Percentiles rank a stretch among this genome's conserved stretches.
These are phyloP conservation scores for Garrulus glandarius DNA, from an alignment of 2,797 vertebrate species.

Conservation along the genomic window DNA sequence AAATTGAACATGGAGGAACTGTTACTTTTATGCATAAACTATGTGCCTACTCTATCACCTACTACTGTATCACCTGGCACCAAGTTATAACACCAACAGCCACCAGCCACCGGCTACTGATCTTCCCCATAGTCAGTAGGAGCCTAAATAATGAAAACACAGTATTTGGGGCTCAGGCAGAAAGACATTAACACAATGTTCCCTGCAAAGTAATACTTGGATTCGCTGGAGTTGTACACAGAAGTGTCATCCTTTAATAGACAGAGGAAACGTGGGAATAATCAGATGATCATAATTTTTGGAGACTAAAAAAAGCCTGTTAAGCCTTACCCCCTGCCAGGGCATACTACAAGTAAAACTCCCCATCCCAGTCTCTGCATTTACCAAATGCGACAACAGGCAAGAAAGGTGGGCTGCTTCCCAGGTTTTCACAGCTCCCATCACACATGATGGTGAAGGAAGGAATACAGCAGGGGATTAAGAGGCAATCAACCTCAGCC, in stretches of 20 bases:
- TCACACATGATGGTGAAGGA: background rate
- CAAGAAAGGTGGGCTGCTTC: background rate
- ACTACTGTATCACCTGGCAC: background rate
- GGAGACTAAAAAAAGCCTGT: background rate
- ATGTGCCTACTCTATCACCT: background rate
- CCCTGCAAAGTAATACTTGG: background rate
- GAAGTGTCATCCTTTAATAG: background rate
- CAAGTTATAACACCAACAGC: background rate
- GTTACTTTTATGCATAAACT: slow-evolving; percentile 22
- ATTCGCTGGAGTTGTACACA: background rate
- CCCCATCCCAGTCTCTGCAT: background rate
- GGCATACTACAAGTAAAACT: background rate
- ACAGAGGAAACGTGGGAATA: background rate
- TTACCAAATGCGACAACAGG: background rate
- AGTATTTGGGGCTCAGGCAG: background rate
- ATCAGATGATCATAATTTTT: background rate
- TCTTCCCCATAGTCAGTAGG: background rate
- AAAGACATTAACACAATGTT: background rate
- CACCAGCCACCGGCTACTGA: background rate
- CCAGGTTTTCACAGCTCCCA: background rate
- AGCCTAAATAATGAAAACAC: background rate
- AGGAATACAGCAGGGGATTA: background rate
- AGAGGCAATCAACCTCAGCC: background rate
- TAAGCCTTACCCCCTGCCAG: background rate
- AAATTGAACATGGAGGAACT: background rate